These are phyloP conservation scores for Nebria ingens DNA, from an alignment of 1,140 invertebrate species.

Conservation along the genomic window DNA sequence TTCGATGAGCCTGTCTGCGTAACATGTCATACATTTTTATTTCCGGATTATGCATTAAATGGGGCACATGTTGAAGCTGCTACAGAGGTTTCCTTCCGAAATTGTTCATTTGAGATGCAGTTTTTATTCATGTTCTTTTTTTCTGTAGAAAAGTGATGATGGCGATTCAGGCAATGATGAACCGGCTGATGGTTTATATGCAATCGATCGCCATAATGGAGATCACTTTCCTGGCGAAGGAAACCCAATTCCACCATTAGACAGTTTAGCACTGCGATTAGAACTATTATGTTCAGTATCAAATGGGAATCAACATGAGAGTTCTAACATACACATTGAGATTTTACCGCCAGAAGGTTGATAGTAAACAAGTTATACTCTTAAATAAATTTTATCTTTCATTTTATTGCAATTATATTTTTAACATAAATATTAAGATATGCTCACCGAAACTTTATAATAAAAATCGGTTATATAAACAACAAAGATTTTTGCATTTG, in stretches of 20 bases:
- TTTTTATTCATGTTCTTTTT: constrained; percentile 19
- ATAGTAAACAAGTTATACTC: no score
- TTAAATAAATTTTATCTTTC: no score
- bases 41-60: constrained; percentile 54
- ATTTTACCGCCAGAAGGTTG: constrained; percentile 54
- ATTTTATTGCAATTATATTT: no score
- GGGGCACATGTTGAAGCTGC: constrained; percentile 14
- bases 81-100: constrained; percentile 11
- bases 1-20: constrained; percentile 86
- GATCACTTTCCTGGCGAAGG: constrained; percentile 8
- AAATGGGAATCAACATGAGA: constrained; percentile 17
- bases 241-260: neutral
- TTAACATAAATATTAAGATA: no score
- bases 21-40: constrained; percentile 86
- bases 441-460: no score
- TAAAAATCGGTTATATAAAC: no score
- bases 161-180: constrained; percentile 92
- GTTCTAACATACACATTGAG: constrained; percentile 34
- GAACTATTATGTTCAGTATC: constrained; percentile 18
- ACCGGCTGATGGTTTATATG: constrained; percentile 54
- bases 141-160: constrained; percentile 69
- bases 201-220: constrained; percentile 33
- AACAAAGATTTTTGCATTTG: no score
- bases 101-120: constrained; percentile 11
- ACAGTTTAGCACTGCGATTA: constrained; percentile 11